Evolutionary conservation across 2,797 vertebrate species (phyloP).

Genomic region (Miichthys miiuy): DNA sequence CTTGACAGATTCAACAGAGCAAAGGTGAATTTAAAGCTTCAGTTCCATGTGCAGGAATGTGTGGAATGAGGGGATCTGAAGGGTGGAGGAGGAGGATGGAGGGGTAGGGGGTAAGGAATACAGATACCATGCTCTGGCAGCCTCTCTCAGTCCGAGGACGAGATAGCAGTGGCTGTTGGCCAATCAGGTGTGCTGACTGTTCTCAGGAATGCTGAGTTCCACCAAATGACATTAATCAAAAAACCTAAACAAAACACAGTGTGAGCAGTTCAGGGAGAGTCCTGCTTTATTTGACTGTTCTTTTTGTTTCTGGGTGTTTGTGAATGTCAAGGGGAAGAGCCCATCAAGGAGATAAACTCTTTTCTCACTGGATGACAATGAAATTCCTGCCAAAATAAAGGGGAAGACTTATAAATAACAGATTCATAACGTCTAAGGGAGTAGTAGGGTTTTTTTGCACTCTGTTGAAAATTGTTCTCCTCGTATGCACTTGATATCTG

Average conservation of each 20-base stretch:
- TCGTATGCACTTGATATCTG: neutral
- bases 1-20: slow-evolving; percentile 36
- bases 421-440: too few relatives aligned
- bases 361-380: slow-evolving; percentile 46
- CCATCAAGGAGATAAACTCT: slow-evolving; percentile 28
- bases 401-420: slow-evolving; percentile 23
- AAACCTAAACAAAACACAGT: neutral
- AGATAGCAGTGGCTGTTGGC: slow-evolving; percentile 41
- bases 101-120: slow-evolving; percentile 32
- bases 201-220: slow-evolving; percentile 6
- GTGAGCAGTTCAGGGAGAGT: neutral
- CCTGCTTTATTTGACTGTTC: neutral
- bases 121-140: slow-evolving; percentile 41
- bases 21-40: slow-evolving; percentile 48
- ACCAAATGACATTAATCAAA: slow-evolving; percentile 8
- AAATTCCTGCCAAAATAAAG: slow-evolving; percentile 54
- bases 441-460: neutral
- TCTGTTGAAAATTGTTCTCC: neutral
- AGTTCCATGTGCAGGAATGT: slow-evolving; percentile 60
- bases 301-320: slow-evolving; percentile 22
- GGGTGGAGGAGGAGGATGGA: neutral
- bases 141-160: slow-evolving; percentile 27
- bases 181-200: slow-evolving; percentile 30
- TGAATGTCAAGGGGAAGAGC: slow-evolving; percentile 13
- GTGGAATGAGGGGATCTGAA: slow-evolving; percentile 61